Evolutionary conservation across 2,113 vertebrate species (phyloP).

Genomic region (Takifugu bimaculatus): DNA sequence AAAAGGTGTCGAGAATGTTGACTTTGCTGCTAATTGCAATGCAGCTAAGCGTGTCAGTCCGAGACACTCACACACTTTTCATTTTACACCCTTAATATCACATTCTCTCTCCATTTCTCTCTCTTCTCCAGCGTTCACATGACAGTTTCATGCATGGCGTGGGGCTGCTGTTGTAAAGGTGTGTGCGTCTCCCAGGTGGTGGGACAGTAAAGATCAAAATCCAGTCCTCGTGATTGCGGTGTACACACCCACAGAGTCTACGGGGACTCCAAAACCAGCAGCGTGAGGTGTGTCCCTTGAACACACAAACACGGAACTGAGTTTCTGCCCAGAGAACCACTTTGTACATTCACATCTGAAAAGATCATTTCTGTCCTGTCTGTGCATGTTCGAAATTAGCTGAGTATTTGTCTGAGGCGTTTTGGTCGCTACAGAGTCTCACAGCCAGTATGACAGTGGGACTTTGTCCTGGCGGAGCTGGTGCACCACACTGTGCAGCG

Average conservation of each 20-base stretch:
- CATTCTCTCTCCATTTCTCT: slow-evolving; percentile 23
- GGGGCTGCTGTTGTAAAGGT: slow-evolving; percentile 30
- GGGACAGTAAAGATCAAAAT: slow-evolving; percentile 45
- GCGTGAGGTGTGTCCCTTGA: background rate
- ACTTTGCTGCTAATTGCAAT: slow-evolving; percentile 8
- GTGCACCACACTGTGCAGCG: background rate
- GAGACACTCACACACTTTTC: background rate
- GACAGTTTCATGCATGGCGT: slow-evolving; percentile 30
- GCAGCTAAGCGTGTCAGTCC: no score
- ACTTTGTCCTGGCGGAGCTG: background rate
- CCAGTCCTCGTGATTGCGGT: slow-evolving; percentile 1
- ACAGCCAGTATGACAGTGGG: no score
- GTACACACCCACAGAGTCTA: slow-evolving; percentile 34
- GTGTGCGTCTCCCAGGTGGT: slow-evolving; percentile 44
- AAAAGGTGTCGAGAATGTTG: background rate
- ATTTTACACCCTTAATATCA: background rate
- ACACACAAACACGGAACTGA: background rate
- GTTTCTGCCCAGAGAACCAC: background rate
- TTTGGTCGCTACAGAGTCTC: no score
- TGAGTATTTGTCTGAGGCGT: no score
- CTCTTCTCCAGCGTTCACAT: background rate
- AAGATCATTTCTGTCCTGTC: background rate
- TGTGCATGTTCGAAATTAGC: no score
- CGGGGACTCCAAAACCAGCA: slow-evolving; percentile 22
- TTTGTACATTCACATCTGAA: background rate